A percentile compares a stretch with the other conserved stretches of the same genome.
Evolutionary conservation across 2,888 invertebrate species (phyloP).

Genomic region (Apomyelois bistriatella): DNA sequence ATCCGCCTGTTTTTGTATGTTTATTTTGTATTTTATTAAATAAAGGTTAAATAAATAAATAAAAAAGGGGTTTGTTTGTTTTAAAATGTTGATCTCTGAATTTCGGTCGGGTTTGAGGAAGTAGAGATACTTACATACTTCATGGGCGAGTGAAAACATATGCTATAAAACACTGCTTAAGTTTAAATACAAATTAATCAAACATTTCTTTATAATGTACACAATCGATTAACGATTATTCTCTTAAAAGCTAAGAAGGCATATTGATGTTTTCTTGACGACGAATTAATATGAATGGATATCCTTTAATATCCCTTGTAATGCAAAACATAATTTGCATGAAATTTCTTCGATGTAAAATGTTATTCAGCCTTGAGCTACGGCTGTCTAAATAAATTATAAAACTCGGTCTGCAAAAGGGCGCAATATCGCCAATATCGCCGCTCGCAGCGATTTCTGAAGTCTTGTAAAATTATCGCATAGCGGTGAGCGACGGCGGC

Average conservation of each 20-base stretch:
- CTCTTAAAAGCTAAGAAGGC: constrained; percentile 4
- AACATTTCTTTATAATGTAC: too few relatives aligned
- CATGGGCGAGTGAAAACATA: too few relatives aligned
- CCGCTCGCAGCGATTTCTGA: constrained; percentile 48
- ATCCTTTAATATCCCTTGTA: constrained; percentile 38
- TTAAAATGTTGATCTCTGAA: too few relatives aligned
- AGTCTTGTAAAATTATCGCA: constrained; percentile 64
- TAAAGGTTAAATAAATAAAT: too few relatives aligned
- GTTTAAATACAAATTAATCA: too few relatives aligned
- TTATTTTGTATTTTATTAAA: too few relatives aligned
- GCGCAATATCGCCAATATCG: constrained; percentile 58
- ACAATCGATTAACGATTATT: not conserved
- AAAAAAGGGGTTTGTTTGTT: too few relatives aligned
- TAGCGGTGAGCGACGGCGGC: constrained; percentile 32
- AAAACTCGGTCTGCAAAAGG: constrained; percentile 50
- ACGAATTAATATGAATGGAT: constrained; percentile 27
- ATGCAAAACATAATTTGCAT: constrained; percentile 52
- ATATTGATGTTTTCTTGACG: constrained; percentile 12
- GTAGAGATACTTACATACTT: too few relatives aligned
- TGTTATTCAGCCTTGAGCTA: constrained; percentile 49
- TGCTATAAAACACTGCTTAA: too few relatives aligned
- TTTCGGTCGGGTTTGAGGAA: too few relatives aligned
- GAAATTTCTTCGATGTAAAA: constrained; percentile 45
- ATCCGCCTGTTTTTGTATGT: too few relatives aligned
- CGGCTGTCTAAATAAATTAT: constrained; percentile 53